These are phyloP conservation scores for Chrysochloris asiatica DNA, from an alignment of 2,113 vertebrate genomes.

Conservation along the genomic window DNA sequence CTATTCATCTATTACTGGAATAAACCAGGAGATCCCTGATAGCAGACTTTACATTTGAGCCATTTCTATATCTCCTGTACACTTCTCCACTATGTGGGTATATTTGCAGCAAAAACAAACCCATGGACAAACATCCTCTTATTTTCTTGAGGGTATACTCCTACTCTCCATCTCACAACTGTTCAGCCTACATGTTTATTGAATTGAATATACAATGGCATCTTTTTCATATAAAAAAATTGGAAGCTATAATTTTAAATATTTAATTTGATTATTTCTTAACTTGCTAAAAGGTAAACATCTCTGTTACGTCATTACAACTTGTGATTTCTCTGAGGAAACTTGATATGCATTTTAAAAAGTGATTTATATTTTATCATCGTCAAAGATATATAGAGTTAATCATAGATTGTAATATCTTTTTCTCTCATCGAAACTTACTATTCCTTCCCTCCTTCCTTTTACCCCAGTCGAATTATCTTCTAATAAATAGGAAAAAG, in stretches of 20 bases:
- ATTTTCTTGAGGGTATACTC: no score
- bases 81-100: no score
- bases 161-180: no score
- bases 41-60: not conserved
- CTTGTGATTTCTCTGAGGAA: no score
- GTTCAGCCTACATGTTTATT: no score
- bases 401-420: not conserved
- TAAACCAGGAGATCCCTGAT: not conserved
- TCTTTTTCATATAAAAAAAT: not conserved
- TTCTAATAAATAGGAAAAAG: not conserved
- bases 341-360: not conserved
- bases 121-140: no score
- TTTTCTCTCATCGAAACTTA: not conserved
- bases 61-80: not conserved
- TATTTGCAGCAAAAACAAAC: no score
- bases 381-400: not conserved
- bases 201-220: no score
- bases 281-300: not conserved
- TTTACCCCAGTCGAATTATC: not conserved
- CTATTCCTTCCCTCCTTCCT: no score
- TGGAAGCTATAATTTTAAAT: not conserved
- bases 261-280: not conserved
- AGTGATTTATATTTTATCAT: not conserved
- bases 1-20: not conserved
- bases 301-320: not conserved